These are phyloP conservation scores for Rhyzopertha dominica DNA, from an alignment of 1,140 invertebrate species.

Conservation along the genomic window DNA sequence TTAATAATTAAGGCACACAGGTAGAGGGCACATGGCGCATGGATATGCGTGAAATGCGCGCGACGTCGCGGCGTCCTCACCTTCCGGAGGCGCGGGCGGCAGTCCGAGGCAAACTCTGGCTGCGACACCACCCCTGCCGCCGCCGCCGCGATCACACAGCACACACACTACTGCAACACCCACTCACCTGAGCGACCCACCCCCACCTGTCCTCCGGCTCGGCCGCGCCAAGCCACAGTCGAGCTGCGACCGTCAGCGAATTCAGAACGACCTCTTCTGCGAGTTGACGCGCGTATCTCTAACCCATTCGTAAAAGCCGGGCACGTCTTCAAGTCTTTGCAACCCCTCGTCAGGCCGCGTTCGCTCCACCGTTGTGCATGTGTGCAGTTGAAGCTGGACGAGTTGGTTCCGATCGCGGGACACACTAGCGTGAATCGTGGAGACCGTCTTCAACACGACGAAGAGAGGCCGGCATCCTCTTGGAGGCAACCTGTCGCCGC, in stretches of 20 bases:
- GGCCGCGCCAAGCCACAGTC: constrained; percentile 27
- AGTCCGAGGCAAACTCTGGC: constrained; percentile 42
- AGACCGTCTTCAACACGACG: constrained; percentile 41
- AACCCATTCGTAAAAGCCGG: not conserved
- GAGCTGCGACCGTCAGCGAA: constrained; percentile 27
- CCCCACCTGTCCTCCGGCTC: constrained; percentile 31
- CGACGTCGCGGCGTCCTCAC: constrained; percentile 25
- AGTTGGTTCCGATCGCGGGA: constrained; percentile 16
- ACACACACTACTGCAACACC: constrained; percentile 33
- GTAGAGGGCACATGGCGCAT: constrained; percentile 15
- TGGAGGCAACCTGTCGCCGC: constrained; percentile 42
- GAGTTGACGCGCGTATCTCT: not conserved
- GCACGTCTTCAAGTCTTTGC: not conserved
- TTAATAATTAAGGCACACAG: no score
- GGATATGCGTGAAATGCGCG: constrained; percentile 16
- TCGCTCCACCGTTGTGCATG: constrained; percentile 12
- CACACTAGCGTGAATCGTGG: constrained; percentile 40
- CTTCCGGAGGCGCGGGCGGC: constrained; percentile 31
- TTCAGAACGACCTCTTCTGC: not conserved
- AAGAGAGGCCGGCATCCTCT: constrained; percentile 45
- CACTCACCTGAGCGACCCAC: constrained; percentile 45
- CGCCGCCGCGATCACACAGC: constrained; percentile 33
- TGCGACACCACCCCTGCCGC: constrained; percentile 38
- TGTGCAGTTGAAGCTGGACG: constrained; percentile 14
- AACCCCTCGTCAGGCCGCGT: not conserved